Evolutionary conservation across 2,113 vertebrate species (phyloP).

Genomic region (Platysternon megacephalum): DNA sequence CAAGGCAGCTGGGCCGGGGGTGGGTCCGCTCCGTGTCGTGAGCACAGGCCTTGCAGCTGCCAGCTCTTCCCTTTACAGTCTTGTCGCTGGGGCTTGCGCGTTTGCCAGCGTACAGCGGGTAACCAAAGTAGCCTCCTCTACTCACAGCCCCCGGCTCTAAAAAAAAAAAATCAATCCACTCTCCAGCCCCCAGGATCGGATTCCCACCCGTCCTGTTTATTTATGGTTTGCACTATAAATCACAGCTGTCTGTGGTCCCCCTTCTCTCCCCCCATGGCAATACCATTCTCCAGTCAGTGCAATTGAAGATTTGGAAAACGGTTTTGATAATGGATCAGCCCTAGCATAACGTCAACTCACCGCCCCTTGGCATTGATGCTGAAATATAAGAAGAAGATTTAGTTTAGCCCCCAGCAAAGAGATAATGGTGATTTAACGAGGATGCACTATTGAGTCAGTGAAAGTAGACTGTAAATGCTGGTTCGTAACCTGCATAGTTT

Average conservation of each 20-base stretch:
- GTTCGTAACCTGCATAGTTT: background rate
- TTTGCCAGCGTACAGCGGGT: too few species aligned
- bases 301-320: background rate
- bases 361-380: background rate
- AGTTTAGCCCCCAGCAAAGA: background rate
- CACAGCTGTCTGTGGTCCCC: background rate
- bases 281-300: background rate
- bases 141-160: background rate
- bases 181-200: background rate
- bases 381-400: background rate
- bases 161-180: background rate
- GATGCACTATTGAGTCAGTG: background rate
- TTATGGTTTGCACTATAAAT: background rate
- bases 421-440: background rate
- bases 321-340: background rate
- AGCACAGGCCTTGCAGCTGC: background rate
- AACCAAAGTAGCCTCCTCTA: background rate
- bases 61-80: background rate
- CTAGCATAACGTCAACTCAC: background rate
- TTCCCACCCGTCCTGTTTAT: background rate
- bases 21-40: too few species aligned
- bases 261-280: rapidly evolving
- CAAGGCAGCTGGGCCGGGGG: too few species aligned
- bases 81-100: background rate
- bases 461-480: background rate